These are phyloP conservation scores for Stigmatopora argus DNA, from an alignment of 2,113 vertebrate species.

Conservation along the genomic window DNA sequence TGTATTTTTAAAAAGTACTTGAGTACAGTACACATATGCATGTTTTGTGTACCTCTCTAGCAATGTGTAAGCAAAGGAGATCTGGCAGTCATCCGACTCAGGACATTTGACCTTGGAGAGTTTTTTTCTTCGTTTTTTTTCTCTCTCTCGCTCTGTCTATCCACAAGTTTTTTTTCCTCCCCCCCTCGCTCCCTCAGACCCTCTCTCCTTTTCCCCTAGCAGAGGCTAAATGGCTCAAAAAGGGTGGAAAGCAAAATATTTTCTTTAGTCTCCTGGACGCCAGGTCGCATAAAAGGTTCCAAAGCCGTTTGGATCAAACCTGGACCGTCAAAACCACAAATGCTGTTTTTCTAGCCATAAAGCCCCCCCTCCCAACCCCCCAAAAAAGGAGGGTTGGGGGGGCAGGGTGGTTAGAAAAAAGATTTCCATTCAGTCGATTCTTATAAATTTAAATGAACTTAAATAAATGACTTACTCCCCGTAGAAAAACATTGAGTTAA, in stretches of 20 bases:
- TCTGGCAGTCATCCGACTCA: constrained; percentile 70
- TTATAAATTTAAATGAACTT: constrained; percentile 88
- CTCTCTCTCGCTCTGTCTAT: constrained; percentile 10
- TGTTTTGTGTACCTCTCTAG: constrained; percentile 6
- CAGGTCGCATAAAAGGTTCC: constrained; percentile 97
- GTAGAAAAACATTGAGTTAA: constrained; percentile 70
- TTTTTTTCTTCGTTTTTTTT: constrained; percentile 33
- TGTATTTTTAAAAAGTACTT: background rate
- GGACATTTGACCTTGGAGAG: constrained; percentile 73
- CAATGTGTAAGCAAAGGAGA: constrained; percentile 65
- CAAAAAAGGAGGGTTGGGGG: constrained; percentile 51
- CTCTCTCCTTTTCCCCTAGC: constrained; percentile 73
- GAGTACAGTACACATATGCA: background rate
- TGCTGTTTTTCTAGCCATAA: constrained; percentile 93
- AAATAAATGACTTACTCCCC: constrained; percentile 78
- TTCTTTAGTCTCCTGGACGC: constrained; percentile 93
- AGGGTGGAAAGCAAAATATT: constrained; percentile 98
- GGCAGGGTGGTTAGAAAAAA: constrained; percentile 39
- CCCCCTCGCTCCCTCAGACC: constrained; percentile 29
- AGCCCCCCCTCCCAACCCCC: constrained; percentile 71
- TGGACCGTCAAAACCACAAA: constrained; percentile 85
- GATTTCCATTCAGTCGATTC: constrained; percentile 87
- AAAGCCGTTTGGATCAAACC: constrained; percentile 91
- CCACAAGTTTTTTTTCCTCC: constrained; percentile 35
- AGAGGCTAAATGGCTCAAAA: constrained; percentile 82